Evolutionary conservation across 2,888 invertebrate species (phyloP).

Genomic region (Siphonodentalium dalli): DNA sequence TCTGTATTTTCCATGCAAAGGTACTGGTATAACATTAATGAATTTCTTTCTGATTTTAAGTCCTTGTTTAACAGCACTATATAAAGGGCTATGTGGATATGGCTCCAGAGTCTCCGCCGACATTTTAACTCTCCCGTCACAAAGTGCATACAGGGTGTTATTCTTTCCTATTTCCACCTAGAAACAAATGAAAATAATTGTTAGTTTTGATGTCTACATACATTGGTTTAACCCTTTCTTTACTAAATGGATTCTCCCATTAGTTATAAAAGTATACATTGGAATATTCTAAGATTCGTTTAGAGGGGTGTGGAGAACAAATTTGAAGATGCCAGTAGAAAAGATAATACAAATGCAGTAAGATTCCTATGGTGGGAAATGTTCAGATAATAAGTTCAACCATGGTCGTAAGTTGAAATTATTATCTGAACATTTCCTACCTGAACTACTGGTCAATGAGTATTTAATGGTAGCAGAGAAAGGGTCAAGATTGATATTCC

Average conservation of each 20-base stretch:
- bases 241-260: too few relatives aligned
- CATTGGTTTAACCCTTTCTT: too few relatives aligned
- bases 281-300: too few relatives aligned
- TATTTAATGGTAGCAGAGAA: not conserved
- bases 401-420: not conserved
- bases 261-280: too few relatives aligned
- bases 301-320: too few relatives aligned
- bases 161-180: slow-evolving; percentile 85
- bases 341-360: too few relatives aligned
- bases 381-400: too few relatives aligned
- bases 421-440: not conserved
- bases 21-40: slow-evolving; percentile 81
- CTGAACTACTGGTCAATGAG: not conserved
- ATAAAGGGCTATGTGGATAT: slow-evolving; percentile 81
- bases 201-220: too few relatives aligned
- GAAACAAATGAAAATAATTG: slow-evolving; percentile 44
- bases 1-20: slow-evolving; percentile 81
- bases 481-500: not conserved
- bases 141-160: slow-evolving; percentile 78
- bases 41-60: slow-evolving; percentile 80
- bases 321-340: too few relatives aligned
- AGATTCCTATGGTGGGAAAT: too few relatives aligned
- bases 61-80: slow-evolving; percentile 71
- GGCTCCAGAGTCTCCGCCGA: slow-evolving; percentile 84
- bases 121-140: slow-evolving; percentile 79